phyloP scores from a whole-genome alignment of 2,113 vertebrate genomes.

The Atrichornis clamosus region DNA sequence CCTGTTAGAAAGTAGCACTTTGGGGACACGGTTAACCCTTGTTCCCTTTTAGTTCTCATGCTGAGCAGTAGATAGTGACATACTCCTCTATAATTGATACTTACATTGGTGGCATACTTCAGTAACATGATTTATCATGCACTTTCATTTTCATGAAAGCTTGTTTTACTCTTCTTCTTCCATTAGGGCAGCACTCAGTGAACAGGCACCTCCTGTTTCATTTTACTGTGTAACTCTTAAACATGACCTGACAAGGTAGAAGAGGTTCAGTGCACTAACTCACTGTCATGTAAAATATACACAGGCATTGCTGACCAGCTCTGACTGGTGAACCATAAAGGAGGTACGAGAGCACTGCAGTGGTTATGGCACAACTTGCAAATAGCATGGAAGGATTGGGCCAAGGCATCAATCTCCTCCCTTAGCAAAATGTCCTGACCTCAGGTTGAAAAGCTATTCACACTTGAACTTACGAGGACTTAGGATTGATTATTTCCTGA shows the following conservation, averaged over 20 bases:
- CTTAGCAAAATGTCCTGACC: neutral
- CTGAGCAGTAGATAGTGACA: neutral
- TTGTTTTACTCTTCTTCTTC: neutral
- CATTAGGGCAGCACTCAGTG: neutral
- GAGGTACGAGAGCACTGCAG: neutral
- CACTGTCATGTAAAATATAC: neutral
- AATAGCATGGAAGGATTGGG: neutral
- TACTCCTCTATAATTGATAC: neutral
- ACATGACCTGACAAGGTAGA: neutral
- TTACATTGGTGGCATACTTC: neutral
- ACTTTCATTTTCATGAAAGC: neutral
- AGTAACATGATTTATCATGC: neutral
- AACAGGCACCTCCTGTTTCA: neutral
- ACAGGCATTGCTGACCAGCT: neutral
- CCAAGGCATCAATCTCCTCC: neutral
- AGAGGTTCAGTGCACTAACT: neutral
- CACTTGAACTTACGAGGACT: neutral
- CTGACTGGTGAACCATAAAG: neutral
- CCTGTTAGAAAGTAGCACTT: neutral
- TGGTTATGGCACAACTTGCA: neutral
- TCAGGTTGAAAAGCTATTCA: neutral
- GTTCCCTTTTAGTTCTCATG: neutral
- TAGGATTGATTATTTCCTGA: neutral
- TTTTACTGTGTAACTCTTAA: slow-evolving; percentile 1
- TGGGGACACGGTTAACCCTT: neutral